phyloP scores from a whole-genome alignment of 2,113 vertebrate genomes.

The Gnathonemus longibarbis region DNA sequence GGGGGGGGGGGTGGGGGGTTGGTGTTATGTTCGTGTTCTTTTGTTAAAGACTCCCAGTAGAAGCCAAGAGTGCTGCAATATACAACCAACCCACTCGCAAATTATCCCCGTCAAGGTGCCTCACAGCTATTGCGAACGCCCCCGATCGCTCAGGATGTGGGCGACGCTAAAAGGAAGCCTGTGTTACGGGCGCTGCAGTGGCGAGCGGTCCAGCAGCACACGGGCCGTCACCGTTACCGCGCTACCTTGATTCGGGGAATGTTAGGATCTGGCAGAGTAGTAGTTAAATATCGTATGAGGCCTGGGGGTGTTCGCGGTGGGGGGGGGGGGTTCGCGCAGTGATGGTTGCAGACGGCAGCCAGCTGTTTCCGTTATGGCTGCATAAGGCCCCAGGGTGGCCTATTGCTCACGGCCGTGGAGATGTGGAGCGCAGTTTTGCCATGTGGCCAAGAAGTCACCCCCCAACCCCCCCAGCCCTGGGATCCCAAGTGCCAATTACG shows the following conservation, averaged over 20 bases:
- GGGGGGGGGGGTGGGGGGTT: neutral
- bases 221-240: neutral
- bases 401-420: neutral
- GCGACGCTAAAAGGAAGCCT: neutral
- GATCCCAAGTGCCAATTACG: neutral
- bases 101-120: conserved; percentile 10
- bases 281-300: neutral
- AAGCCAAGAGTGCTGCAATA: neutral
- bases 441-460: neutral
- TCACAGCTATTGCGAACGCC: neutral
- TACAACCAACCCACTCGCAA: conserved; percentile 14
- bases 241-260: neutral
- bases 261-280: neutral
- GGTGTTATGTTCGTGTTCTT: neutral
- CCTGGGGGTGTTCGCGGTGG: neutral
- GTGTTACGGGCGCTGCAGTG: neutral
- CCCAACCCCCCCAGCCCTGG: neutral
- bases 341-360: neutral
- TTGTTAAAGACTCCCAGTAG: neutral
- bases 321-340: neutral
- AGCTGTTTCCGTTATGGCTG: neutral
- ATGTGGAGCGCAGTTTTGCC: neutral
- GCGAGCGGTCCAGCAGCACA: neutral
- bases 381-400: neutral
- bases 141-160: neutral